phyloP scores from a whole-genome alignment of 2,888 invertebrate species.

The Dexiosoma caninum region DNA sequence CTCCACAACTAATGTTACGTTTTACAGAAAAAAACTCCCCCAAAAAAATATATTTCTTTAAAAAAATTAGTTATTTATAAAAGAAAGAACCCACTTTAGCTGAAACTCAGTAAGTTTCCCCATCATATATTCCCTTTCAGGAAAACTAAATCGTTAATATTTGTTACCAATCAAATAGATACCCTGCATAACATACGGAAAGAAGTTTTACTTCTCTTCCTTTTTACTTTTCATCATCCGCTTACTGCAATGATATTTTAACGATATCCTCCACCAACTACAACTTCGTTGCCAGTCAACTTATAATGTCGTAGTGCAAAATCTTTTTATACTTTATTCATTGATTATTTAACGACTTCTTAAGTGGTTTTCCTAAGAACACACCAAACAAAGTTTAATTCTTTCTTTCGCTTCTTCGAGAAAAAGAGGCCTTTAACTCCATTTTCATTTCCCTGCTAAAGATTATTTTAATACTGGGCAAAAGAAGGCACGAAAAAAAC shows the following conservation, averaged over 20 bases:
- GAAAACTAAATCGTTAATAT: background rate
- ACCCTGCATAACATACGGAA: background rate
- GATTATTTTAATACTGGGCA: slow-evolving; percentile 50
- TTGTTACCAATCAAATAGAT: background rate
- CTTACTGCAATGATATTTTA: slow-evolving; percentile 2
- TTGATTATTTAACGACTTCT: slow-evolving; percentile 78
- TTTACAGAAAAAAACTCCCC: too few relatives aligned
- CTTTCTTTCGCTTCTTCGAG: background rate
- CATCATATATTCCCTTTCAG: slow-evolving; percentile 11
- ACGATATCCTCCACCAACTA: background rate
- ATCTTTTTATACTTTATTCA: slow-evolving; percentile 65
- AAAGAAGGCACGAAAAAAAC: slow-evolving; percentile 23
- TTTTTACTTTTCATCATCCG: background rate
- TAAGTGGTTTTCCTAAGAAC: slow-evolving; percentile 76
- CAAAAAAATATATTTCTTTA: too few relatives aligned
- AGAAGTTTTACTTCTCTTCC: background rate
- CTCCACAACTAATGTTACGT: too few relatives aligned
- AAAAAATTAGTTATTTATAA: too few relatives aligned
- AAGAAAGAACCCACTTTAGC: background rate
- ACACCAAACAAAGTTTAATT: slow-evolving; percentile 65
- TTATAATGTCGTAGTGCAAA: background rate
- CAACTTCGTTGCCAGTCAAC: background rate
- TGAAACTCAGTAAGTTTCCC: background rate
- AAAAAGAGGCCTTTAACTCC: slow-evolving; percentile 40
- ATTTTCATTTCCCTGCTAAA: slow-evolving; percentile 3